A percentile compares a stretch with the other conserved stretches of the same genome.
These are phyloP conservation scores for Leucopsar rothschildi DNA, from an alignment of 2,113 vertebrate species.

Conservation along the genomic window DNA sequence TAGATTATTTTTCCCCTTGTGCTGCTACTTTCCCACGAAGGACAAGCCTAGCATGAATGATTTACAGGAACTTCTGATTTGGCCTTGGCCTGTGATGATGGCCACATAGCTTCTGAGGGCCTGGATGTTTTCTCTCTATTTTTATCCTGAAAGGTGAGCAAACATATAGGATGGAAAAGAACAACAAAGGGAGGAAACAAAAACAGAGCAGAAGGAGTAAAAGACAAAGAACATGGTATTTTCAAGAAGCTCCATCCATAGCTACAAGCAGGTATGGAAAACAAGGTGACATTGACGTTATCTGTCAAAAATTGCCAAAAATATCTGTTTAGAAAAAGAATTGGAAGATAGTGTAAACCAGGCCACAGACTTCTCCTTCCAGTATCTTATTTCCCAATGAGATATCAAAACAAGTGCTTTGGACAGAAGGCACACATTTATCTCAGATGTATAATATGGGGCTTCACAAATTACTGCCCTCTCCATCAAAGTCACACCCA, in stretches of 20 bases:
- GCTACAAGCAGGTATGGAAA: neutral
- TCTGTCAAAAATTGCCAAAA: neutral
- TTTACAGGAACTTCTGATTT: neutral
- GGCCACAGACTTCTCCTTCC: neutral
- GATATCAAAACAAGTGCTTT: neutral
- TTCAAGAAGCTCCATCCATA: neutral
- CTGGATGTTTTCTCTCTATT: constrained; percentile 6
- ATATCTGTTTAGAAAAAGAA: neutral
- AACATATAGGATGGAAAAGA: neutral
- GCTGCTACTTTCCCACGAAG: neutral
- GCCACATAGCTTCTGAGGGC: neutral
- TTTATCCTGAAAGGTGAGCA: constrained; percentile 13
- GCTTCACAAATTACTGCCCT: neutral
- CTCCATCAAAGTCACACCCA: neutral
- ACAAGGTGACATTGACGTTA: neutral
- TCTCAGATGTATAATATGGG: fast-evolving
- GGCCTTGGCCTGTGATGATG: neutral
- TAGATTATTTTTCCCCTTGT: neutral
- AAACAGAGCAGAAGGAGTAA: neutral
- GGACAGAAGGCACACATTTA: neutral
- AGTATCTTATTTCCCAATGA: neutral
- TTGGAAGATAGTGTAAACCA: neutral
- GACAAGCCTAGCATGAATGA: neutral
- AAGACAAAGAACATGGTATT: neutral
- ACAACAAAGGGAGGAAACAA: neutral